Conservation (phyloP, 1,140 invertebrate species). For the Euwallacea fornicatus region DNA sequence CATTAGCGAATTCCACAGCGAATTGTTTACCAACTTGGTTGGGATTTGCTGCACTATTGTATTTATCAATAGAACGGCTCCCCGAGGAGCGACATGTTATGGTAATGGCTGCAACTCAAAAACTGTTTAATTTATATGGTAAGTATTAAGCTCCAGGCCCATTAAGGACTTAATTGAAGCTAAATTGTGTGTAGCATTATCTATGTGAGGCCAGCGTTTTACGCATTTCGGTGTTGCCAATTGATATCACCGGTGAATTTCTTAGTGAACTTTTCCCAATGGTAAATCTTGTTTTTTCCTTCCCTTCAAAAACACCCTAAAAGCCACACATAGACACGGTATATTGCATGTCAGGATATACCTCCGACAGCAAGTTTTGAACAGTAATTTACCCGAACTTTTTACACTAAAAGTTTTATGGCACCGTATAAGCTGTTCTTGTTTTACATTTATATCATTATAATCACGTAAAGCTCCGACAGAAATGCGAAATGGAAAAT, state of each 20-base stretch:
- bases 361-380: slow-evolving; percentile 16
- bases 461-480: slow-evolving; percentile 26
- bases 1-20: slow-evolving; percentile 16
- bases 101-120: slow-evolving; percentile 22
- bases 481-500: slow-evolving; percentile 22
- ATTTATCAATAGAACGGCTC: slow-evolving; percentile 26
- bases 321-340: slow-evolving; percentile 16
- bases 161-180: slow-evolving; percentile 6
- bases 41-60: slow-evolving; percentile 18
- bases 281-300: too few relatives aligned
- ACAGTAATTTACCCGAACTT: slow-evolving; percentile 30
- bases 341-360: slow-evolving; percentile 29
- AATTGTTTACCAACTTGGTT: slow-evolving; percentile 12
- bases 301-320: too few relatives aligned
- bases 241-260: too few relatives aligned
- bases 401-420: slow-evolving; percentile 31
- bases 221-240: too few relatives aligned
- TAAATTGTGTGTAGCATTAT: background rate
- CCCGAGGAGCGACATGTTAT: slow-evolving; percentile 22
- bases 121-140: slow-evolving; percentile 27
- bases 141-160: slow-evolving; percentile 23
- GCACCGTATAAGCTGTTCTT: slow-evolving; percentile 24
- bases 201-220: background rate
- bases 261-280: too few relatives aligned
- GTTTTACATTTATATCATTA: slow-evolving; percentile 26